These are phyloP conservation scores for Exocentrus adspersus DNA, from an alignment of 2,888 invertebrate genomes.

Conservation along the genomic window DNA sequence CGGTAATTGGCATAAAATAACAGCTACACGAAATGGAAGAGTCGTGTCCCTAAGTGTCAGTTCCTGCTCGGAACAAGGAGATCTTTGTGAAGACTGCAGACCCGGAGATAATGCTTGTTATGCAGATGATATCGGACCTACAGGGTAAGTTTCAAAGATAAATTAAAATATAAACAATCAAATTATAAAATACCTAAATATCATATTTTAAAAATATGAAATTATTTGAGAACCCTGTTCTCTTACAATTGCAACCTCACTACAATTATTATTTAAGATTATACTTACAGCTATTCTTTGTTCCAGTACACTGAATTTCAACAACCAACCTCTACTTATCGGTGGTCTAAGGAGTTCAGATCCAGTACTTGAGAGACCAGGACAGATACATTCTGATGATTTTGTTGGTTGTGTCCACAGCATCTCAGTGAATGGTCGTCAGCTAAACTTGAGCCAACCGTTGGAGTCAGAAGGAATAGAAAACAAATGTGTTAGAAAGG, in stretches of 20 bases:
- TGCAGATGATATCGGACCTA: slow-evolving; percentile 85
- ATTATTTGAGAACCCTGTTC: too few relatives aligned
- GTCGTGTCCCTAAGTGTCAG: slow-evolving; percentile 87
- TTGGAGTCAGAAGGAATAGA: slow-evolving; percentile 77
- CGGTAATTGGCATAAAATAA: slow-evolving; percentile 92
- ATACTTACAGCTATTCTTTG: slow-evolving; percentile 36
- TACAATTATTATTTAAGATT: not conserved
- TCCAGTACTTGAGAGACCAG: slow-evolving; percentile 87
- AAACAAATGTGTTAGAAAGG: slow-evolving; percentile 79
- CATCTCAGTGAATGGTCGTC: slow-evolving; percentile 86
- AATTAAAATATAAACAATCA: not conserved
- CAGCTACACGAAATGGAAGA: slow-evolving; percentile 88
- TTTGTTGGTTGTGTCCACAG: slow-evolving; percentile 94
- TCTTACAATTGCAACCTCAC: too few relatives aligned
- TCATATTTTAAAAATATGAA: too few relatives aligned
- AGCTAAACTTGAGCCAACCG: slow-evolving; percentile 83
- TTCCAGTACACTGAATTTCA: slow-evolving; percentile 89
- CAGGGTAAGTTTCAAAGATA: slow-evolving; percentile 74
- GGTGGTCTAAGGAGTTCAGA: slow-evolving; percentile 88
- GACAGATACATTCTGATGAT: slow-evolving; percentile 91
- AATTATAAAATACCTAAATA: not conserved
- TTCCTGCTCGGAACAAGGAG: slow-evolving; percentile 85
- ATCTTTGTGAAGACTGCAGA: slow-evolving; percentile 85
- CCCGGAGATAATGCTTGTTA: slow-evolving; percentile 86
- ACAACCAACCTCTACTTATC: slow-evolving; percentile 85